Base-by-base conservation (phyloP, 2,797 vertebrate genomes). In the Sebastes glaucus region DNA sequence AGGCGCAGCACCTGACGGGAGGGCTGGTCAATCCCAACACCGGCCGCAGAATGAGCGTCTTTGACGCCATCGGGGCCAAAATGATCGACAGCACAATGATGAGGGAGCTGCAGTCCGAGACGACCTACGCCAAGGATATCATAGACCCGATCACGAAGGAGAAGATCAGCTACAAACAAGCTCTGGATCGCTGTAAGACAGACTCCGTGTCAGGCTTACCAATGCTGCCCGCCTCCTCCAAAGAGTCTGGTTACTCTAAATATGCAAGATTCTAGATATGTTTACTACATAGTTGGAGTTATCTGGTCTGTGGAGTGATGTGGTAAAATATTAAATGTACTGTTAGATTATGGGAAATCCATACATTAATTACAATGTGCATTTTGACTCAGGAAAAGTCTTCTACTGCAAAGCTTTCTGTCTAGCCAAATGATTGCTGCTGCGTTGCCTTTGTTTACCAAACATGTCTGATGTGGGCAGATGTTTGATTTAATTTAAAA, bases 121-220 rank as follows among this genome's bases (percentile, higher is more conserved):
- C 94, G 3, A 84, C 74, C 85, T 97, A 99, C 1, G 88, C 93
- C 56, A 99, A 98, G 83, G 97, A 99, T 82, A 91, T 99, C 46
- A 66, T 92, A 10, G 98, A 99, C 83, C 99, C 98, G n/a, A 52
- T 97, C 81, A 97, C 96, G 73, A 97, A 98, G 81, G 96, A 98
- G 93, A 97, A 95, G 81, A 94, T 99, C 81, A 98, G 94, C 94
- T 99, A 99, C 93, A 98, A 97, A 88, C 97, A 99, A 84, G 97
- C 98, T 84, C 96, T 99, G 94, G 93, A 87, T n/a, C 97, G 95
- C 81, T 98, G 97, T 90, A 96, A 93, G 88, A 96, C 56, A 87
- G 97, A 99, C 89, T 95, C 93, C 0, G 11, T 78, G 52, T 95
- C 96, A 25, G 97, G 97, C 73, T 92, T 99, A 53, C 96, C 95